These are phyloP conservation scores for Euwallacea fornicatus DNA, from an alignment of 1,140 invertebrate genomes.

Conservation along the genomic window DNA sequence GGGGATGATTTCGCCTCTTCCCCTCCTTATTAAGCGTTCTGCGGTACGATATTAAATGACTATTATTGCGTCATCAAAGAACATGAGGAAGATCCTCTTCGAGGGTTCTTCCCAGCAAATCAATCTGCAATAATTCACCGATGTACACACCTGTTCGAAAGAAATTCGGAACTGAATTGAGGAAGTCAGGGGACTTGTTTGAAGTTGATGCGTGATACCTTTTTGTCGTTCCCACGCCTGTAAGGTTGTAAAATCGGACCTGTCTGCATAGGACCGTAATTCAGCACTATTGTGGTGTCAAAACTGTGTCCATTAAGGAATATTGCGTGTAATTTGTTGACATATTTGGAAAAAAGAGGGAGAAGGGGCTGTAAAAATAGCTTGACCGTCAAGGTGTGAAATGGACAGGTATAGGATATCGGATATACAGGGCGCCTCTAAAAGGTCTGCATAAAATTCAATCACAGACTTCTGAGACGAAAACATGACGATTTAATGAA, in stretches of 20 bases:
- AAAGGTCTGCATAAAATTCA: too few relatives aligned
- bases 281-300: conserved; percentile 12
- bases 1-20: conserved; percentile 24
- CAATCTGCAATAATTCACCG: conserved; percentile 31
- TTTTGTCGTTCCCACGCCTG: conserved; percentile 35
- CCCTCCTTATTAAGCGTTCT: conserved; percentile 41
- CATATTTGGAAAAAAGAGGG: conserved; percentile 3
- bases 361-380: too few relatives aligned
- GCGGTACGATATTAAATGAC: conserved; percentile 27
- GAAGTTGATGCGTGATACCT: conserved; percentile 16
- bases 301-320: conserved; percentile 30
- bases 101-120: conserved; percentile 6
- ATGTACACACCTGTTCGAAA: conserved; percentile 31
- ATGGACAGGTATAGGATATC: conserved; percentile 16
- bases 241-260: conserved; percentile 33
- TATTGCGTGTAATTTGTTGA: conserved; percentile 37
- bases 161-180: conserved; percentile 35
- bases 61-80: too few relatives aligned
- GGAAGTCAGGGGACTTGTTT: conserved; percentile 29
- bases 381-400: conserved; percentile 8
- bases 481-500: too few relatives aligned
- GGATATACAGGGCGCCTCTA: too few relatives aligned
- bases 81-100: too few relatives aligned
- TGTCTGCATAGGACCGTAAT: conserved; percentile 4
- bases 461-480: too few relatives aligned